Base-by-base conservation (phyloP, 1,140 invertebrate species). In the Coelopa frigida region DNA sequence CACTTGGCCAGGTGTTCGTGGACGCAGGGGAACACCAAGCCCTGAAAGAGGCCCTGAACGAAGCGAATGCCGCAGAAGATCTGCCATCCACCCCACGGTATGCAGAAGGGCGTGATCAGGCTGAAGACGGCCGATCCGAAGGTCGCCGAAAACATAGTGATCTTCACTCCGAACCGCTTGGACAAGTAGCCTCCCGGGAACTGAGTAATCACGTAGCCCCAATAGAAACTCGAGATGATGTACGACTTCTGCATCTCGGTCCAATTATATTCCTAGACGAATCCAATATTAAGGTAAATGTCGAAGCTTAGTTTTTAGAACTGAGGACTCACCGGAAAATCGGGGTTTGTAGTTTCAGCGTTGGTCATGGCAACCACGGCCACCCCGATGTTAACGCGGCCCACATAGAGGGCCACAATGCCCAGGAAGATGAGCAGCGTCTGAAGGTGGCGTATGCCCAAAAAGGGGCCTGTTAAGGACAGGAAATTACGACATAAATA, bases 1-100 rank as follows among this genome's bases (percentile, higher is more conserved):
- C 62, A 66, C 54, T 66, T 57, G 11, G 62, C 57, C 44, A 66
- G 15, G 26, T 64, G 58, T 18, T 73, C 82, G 55, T 92, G 88
- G 5, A 87, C 74, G 35, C 79, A 78, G 0, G 90, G 89, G 58
- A 85, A 84, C 23, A 87, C 76, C 6, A 87, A 78, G 15, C 89
- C 89, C 72, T 92, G 81, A 32, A 73, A 75, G 2, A 93, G 61
- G 0, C 91, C 90, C 62, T 87, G 81, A 0, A 87, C 48, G 1
- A 90, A 77, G 31, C 90, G 74, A 10, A 79, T 70, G 58, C 70
- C 63, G 56, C 58, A 61, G 17, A 85, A 70, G 21, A 77, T 71
- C 61, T 79, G 61, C 78, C 79, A 83, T 3, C 75, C 79, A 17
- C 64, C 56, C 55, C 56, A 62, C 6, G 60, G 51, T 6, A 51